Evolutionary conservation across 2,797 vertebrate genomes (phyloP), one percentile per base, ranked within the genome.

Genomic region (Danio jaintianensis): DNA sequence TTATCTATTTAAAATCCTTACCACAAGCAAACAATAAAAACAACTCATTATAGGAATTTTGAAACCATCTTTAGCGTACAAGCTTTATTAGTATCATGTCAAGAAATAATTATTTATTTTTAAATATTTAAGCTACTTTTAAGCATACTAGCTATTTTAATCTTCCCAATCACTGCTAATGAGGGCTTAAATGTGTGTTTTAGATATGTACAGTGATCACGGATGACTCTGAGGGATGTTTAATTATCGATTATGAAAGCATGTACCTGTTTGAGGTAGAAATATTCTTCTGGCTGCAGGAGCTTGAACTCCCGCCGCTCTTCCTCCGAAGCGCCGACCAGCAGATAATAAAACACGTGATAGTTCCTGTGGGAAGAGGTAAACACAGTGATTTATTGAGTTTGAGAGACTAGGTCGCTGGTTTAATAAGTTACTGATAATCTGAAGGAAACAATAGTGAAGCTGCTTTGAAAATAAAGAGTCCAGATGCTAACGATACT

Each of bases 341-440:
- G 91, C 92, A 99, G 93, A 88, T 99, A 99, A 90, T 99, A 99
- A 91, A 99, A 99, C 63, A 99, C 98, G 0, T 99, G 98, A 85
- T 99, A 99, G 93, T 99, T 99, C 93, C 98, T 99, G 85, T 1
- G 61, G 64, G 63, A 8, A 38, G 50, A 82, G 20, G 63, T 16
- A 86, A 75, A 69, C 20, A 10, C 36, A 5, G 9, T 82, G 45
- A 83, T 36, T 8, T 38, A 38, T 4, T 36, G 6, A 6, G 16
- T 8, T n/a, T n/a, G 50, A 53, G n/a, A 53, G 29, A 29, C 29
- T 29, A 29, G 29, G 29, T 29, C 0, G 4, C 4, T 6, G 6
- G 16, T 4, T 63, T 9, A 8, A 59, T 22, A 38, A 59, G 58
- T 20, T 11, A 11, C 53, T 59, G 15, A 2, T 40, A 8, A 42